Evolutionary conservation across 2,888 invertebrate species (phyloP), one percentile per base, ranked within the genome.

Genomic region (Willowsia nigromaculata): DNA sequence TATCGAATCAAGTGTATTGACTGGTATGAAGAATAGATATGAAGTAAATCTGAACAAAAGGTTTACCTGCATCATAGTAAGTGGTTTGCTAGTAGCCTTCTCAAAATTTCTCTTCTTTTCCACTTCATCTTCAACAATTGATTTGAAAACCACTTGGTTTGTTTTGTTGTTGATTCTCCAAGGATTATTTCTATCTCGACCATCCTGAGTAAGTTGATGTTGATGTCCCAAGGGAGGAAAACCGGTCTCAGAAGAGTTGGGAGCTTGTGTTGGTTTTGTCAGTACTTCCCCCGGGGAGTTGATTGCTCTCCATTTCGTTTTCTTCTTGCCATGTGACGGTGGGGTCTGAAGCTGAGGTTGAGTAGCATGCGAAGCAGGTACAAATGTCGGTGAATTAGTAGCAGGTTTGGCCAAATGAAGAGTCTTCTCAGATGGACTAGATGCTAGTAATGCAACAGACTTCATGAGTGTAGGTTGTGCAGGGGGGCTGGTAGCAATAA

Each of bases 21-120:
- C 65, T 7, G 6, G 2, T 30, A 15, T 11, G 27, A 27, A 25
- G n/a, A 27, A 30, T 2, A n/a, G 18, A n/a, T 53, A 25, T 65
- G 1, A 37, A 11, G 18, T 18, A 68, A 37, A 22, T 33, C n/a
- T 37, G 18, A 5, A 22, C 5, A 27, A n/a, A n/a, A n/a, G n/a
- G n/a, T n/a, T n/a, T 94, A 96, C 97, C 95, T 97, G 97, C 18
- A 97, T 97, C 91, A 96, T 94, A 87, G 94, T 94, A 30, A 97
- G 94, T 0, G 96, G 95, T 93, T 97, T 97, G 7, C 96, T 96
- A 93, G 95, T 95, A 93, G 96, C 96, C 93, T 96, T 96, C 1
- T 96, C 95, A 91, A 95, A 95, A 93, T 96, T 96, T 91, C 96
- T 96, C 90, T 95, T 96, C 93, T 96, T 96, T 84, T 96, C 95